Conservation (phyloP, 2,113 vertebrate genomes). For the Sander vitreus region DNA sequence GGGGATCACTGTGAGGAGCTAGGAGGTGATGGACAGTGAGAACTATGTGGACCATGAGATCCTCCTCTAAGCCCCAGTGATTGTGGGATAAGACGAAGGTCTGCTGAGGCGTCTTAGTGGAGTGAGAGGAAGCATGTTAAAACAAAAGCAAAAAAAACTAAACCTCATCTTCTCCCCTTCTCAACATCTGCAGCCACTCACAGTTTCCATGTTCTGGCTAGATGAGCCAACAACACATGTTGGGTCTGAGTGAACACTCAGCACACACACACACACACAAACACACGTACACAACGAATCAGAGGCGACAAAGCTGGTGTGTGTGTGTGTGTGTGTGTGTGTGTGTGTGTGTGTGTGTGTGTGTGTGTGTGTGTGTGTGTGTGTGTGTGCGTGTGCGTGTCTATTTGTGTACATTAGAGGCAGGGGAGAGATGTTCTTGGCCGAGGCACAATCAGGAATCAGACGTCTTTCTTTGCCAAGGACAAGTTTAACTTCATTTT, state of each 20-base stretch:
- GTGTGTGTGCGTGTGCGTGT: slow-evolving; percentile 31
- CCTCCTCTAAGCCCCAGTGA: slow-evolving; percentile 55
- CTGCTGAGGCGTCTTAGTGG: slow-evolving; percentile 50
- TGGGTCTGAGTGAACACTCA: slow-evolving; percentile 57
- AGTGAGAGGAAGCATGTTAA: slow-evolving; percentile 55
- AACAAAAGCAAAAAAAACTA: slow-evolving; percentile 33
- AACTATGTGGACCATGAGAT: slow-evolving; percentile 53
- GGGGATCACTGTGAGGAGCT: slow-evolving; percentile 37
- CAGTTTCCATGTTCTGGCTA: slow-evolving; percentile 81
- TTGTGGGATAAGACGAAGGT: slow-evolving; percentile 64
- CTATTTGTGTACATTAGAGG: slow-evolving; percentile 65
- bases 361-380: too few species aligned
- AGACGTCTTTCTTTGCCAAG: slow-evolving; percentile 71
- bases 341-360: too few species aligned
- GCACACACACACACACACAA: slow-evolving; percentile 36
- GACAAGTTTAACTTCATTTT: slow-evolving; percentile 76
- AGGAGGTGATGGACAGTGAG: slow-evolving; percentile 53
- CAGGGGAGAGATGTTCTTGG: slow-evolving; percentile 78
- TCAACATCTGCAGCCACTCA: slow-evolving; percentile 81
- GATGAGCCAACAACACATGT: slow-evolving; percentile 82
- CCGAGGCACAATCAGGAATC: slow-evolving; percentile 69
- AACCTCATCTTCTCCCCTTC: slow-evolving; percentile 32
- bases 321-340: too few species aligned
- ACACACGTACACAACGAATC: slow-evolving; percentile 41
- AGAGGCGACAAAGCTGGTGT: slow-evolving; percentile 15